A percentile compares a stretch with the other conserved stretches of the same genome.
phyloP scores from a whole-genome alignment of 2,888 invertebrate genomes.

The Tetanocera ferruginea region DNA sequence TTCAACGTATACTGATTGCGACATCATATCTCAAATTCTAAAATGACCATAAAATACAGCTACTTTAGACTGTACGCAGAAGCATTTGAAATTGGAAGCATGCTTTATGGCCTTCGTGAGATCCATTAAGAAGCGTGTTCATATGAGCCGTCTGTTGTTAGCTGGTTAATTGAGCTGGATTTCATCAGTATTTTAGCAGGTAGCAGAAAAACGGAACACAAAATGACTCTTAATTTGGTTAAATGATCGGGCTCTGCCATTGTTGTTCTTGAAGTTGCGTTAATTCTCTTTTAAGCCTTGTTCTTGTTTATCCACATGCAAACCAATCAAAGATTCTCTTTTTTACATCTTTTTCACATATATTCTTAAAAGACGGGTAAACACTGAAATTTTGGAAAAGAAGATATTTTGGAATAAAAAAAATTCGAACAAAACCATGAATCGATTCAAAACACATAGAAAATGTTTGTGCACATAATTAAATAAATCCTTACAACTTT shows the following conservation, averaged over 20 bases:
- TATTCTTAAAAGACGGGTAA: too few species aligned
- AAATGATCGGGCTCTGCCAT: not conserved
- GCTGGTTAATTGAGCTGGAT: not conserved
- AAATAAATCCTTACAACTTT: too few species aligned
- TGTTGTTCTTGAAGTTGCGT: not conserved
- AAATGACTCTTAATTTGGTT: conserved; percentile 20
- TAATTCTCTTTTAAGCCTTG: not conserved
- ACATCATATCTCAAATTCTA: conserved; percentile 26
- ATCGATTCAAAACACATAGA: too few species aligned
- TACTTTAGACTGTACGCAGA: not conserved
- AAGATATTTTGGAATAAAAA: too few species aligned
- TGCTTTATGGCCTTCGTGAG: not conserved
- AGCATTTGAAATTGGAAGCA: not conserved
- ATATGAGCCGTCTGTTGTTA: not conserved
- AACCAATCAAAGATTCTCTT: too few species aligned
- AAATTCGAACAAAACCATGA: too few species aligned
- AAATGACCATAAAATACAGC: conserved; percentile 23
- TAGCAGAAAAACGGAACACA: not conserved
- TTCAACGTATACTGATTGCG: conserved; percentile 7
- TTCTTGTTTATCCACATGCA: not conserved
- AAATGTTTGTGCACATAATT: too few species aligned
- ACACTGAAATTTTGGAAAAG: too few species aligned
- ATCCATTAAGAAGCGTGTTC: not conserved
- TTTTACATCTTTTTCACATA: too few species aligned
- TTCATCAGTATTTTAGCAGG: not conserved